These are phyloP conservation scores for Formica exsecta DNA, from an alignment of 1,140 invertebrate species.

Conservation along the genomic window DNA sequence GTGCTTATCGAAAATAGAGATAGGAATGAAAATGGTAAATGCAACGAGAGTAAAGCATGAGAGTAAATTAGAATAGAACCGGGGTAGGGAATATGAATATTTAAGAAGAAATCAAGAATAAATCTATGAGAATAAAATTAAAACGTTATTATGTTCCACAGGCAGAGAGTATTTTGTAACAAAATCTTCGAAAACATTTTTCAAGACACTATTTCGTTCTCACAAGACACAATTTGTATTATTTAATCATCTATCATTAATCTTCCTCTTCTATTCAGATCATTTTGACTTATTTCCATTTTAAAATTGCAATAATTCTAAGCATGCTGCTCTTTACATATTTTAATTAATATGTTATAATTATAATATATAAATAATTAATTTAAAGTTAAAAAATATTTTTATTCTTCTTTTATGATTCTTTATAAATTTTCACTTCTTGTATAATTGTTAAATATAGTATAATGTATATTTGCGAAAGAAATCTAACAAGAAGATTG, in stretches of 20 bases:
- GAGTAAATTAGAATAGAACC: no score
- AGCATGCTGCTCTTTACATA: background rate
- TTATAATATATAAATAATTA: no score
- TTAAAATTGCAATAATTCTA: constrained; percentile 18
- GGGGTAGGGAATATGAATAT: background rate
- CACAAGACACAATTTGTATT: constrained; percentile 14
- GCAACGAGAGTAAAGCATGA: background rate
- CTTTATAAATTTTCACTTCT: no score
- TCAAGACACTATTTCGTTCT: background rate
- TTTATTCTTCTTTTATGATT: no score
- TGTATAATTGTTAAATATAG: background rate
- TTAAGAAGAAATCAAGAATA: background rate
- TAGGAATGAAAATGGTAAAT: constrained; percentile 31
- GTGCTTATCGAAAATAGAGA: constrained; percentile 36
- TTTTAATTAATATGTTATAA: background rate
- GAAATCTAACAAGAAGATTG: background rate
- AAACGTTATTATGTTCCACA: background rate
- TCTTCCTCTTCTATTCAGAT: constrained; percentile 19
- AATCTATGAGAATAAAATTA: background rate
- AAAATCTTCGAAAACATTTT: constrained; percentile 34
- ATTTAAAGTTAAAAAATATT: no score
- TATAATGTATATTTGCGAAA: background rate
- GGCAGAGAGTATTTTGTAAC: constrained; percentile 7
- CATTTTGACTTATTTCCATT: constrained; percentile 10
- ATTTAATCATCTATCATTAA: constrained; percentile 4